phyloP scores from a whole-genome alignment of 1,140 invertebrate species.

The Drosophila santomea region DNA sequence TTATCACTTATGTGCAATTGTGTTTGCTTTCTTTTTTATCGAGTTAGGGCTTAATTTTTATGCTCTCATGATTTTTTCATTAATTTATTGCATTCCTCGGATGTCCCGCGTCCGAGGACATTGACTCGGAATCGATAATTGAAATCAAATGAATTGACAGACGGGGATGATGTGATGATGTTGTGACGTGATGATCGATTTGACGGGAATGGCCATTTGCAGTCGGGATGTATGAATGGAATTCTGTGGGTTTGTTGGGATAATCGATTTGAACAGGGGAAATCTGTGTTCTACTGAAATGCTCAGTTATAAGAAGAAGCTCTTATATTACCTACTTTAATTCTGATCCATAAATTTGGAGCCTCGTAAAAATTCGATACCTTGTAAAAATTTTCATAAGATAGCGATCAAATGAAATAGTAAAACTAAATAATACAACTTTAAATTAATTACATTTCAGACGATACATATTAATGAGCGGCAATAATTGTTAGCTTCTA shows the following conservation, averaged over 20 bases:
- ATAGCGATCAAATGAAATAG: too few relatives aligned
- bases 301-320: too few relatives aligned
- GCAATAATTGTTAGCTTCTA: too few relatives aligned
- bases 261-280: background rate
- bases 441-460: too few relatives aligned
- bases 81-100: slow-evolving; percentile 70
- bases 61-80: slow-evolving; percentile 79
- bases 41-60: slow-evolving; percentile 58
- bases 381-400: too few relatives aligned
- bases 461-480: too few relatives aligned
- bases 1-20: slow-evolving; percentile 75
- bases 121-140: slow-evolving; percentile 48
- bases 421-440: too few relatives aligned
- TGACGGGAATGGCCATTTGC: slow-evolving; percentile 11
- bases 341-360: too few relatives aligned
- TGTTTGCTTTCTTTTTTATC: slow-evolving; percentile 49
- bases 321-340: too few relatives aligned
- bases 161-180: slow-evolving; percentile 22
- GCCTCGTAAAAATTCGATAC: too few relatives aligned
- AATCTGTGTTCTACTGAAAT: background rate
- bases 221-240: background rate
- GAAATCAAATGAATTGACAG: slow-evolving; percentile 41
- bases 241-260: slow-evolving; percentile 14
- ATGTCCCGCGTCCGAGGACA: slow-evolving; percentile 30
- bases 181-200: slow-evolving; percentile 17